These are phyloP conservation scores for Cebus imitator DNA, from an alignment of 2,113 vertebrate genomes.

Conservation along the genomic window DNA sequence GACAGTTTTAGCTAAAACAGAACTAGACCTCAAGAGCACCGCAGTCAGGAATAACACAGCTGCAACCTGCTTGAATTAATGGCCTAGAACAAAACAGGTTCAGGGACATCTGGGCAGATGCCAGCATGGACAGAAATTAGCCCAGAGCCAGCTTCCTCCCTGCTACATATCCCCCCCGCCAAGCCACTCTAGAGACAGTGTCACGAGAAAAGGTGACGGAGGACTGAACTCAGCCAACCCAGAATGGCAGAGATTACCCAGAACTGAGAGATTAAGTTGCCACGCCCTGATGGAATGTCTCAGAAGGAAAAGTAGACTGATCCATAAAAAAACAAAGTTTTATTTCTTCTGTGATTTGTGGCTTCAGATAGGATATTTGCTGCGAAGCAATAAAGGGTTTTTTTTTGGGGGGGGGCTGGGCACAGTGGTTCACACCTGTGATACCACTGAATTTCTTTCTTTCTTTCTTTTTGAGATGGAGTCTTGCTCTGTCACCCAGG, in stretches of 20 bases:
- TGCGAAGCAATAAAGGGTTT: not conserved
- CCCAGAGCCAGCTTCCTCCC: not conserved
- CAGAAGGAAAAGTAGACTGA: not conserved
- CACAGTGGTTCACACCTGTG: too few species aligned
- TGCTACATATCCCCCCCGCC: rapidly evolving
- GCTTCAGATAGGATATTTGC: not conserved
- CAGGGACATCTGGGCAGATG: not conserved
- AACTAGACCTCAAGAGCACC: not conserved
- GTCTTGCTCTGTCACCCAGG: not conserved
- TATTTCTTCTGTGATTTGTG: not conserved
- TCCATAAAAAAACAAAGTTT: not conserved
- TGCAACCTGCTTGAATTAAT: not conserved
- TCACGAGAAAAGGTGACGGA: not conserved
- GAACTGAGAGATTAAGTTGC: not conserved
- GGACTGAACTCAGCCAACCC: not conserved
- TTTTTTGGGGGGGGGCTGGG: not conserved
- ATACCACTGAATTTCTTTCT: too few species aligned
- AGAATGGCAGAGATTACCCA: not conserved
- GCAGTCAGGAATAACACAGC: not conserved
- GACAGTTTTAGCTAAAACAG: not conserved
- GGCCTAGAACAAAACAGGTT: not conserved
- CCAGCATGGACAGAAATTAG: not conserved
- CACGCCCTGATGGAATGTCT: not conserved
- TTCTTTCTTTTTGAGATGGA: not conserved
- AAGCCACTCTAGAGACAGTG: not conserved